Evolutionary conservation across 2,797 vertebrate genomes (phyloP).

Genomic region (Urosaurus nigricauda): DNA sequence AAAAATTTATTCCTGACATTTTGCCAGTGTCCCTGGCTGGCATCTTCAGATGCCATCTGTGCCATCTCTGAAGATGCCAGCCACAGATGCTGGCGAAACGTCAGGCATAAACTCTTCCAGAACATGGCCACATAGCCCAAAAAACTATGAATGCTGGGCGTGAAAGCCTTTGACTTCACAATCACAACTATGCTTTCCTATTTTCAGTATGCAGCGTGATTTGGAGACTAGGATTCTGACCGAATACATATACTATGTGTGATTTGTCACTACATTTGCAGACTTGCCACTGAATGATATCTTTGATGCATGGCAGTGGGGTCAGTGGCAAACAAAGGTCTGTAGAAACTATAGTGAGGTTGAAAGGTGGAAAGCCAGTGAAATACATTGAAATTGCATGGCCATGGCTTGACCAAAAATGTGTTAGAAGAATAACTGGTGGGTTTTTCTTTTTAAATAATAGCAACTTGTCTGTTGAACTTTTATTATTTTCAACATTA

Average conservation of each 20-base stretch:
- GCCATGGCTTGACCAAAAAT: no score
- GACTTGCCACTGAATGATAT: neutral
- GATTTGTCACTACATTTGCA: neutral
- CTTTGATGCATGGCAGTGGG: neutral
- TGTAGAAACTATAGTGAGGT: neutral
- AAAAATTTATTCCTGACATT: no score
- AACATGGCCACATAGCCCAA: no score
- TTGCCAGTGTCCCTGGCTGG: no score
- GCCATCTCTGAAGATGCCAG: no score
- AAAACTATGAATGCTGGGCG: no score
- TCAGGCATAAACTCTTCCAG: no score
- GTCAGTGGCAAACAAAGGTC: neutral
- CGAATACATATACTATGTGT: neutral
- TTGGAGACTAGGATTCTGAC: neutral
- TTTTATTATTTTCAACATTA: conserved; percentile 12
- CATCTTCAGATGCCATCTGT: no score
- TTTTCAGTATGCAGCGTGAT: no score
- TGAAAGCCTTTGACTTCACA: no score
- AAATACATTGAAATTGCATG: neutral
- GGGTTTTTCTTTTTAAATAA: neutral
- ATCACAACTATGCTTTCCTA: neutral
- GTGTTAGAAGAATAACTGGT: neutral
- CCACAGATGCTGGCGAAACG: no score
- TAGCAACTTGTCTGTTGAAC: neutral
- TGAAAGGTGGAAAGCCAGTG: neutral